Evolutionary conservation across 2,888 invertebrate genomes (phyloP).

Genomic region (Eupithecia vulgata): DNA sequence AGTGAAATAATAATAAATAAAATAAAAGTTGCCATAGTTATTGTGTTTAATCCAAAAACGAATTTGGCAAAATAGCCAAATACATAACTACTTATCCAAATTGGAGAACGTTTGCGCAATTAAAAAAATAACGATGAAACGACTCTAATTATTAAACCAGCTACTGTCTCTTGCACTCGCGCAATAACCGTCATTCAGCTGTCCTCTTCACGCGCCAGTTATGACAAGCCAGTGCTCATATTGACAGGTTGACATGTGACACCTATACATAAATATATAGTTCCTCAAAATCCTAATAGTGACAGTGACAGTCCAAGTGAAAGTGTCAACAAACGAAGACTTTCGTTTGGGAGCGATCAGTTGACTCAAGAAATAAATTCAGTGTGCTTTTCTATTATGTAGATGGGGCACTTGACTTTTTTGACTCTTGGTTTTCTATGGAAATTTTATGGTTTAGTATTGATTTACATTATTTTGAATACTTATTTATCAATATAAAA

Average conservation of each 20-base stretch:
- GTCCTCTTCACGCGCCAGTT: conserved; percentile 40
- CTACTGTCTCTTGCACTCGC: conserved; percentile 43
- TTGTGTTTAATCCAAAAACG: too few relatives aligned
- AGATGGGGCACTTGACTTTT: conserved; percentile 8
- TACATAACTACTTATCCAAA: too few relatives aligned
- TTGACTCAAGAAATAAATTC: conserved; percentile 6
- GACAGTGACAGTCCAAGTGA: conserved; percentile 59
- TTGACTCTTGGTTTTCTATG: conserved; percentile 4
- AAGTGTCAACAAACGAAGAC: conserved; percentile 76
- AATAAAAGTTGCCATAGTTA: too few relatives aligned
- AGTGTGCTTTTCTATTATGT: conserved; percentile 9
- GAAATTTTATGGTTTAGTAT: background rate
- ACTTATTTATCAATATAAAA: background rate
- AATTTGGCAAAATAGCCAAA: too few relatives aligned
- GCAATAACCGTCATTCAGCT: conserved; percentile 44
- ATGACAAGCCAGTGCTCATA: conserved; percentile 20
- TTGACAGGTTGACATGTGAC: conserved; percentile 53
- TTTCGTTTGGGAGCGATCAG: conserved; percentile 44
- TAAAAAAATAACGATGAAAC: background rate
- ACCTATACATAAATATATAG: conserved; percentile 47
- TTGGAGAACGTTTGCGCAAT: background rate
- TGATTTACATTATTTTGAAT: conserved; percentile 9
- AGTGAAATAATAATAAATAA: too few relatives aligned
- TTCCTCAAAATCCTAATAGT: conserved; percentile 61
- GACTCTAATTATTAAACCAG: background rate